Conservation (phyloP, 2,113 vertebrate species). For the Odocoileus hemionus region DNA sequence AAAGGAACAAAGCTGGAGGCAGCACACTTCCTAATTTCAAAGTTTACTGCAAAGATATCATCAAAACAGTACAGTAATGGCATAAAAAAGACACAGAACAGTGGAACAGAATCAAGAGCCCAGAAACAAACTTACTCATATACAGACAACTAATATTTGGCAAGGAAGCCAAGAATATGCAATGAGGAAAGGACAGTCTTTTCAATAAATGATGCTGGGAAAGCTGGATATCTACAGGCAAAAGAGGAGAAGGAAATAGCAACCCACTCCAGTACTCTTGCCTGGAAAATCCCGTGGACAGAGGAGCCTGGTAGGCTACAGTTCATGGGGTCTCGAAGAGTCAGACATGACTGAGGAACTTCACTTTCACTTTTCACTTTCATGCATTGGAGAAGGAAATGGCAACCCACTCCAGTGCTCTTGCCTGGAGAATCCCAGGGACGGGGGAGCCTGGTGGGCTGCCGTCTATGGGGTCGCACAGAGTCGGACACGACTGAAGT, state of each 20-base stretch:
- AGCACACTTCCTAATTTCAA: background rate
- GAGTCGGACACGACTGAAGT: no score
- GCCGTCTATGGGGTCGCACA: no score
- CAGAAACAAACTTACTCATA: background rate
- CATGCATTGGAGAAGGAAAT: no score
- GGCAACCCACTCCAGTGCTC: no score
- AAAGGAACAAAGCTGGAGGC: background rate
- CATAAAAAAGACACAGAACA: background rate
- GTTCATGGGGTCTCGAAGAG: no score
- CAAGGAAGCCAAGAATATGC: background rate
- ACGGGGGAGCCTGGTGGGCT: fast-evolving
- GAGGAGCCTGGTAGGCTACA: no score
- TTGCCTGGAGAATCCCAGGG: no score
- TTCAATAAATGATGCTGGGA: background rate
- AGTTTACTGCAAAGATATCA: background rate
- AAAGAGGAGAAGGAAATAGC: background rate
- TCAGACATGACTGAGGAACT: no score
- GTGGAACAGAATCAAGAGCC: background rate
- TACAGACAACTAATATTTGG: background rate
- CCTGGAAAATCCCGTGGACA: no score
- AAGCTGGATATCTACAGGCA: background rate
- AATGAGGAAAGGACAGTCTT: background rate
- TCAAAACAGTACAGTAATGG: background rate
- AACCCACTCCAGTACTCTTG: no score
- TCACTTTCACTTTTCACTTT: no score